These are phyloP conservation scores for Dendrolimus kikuchii DNA, from an alignment of 1,140 invertebrate genomes.

Conservation along the genomic window DNA sequence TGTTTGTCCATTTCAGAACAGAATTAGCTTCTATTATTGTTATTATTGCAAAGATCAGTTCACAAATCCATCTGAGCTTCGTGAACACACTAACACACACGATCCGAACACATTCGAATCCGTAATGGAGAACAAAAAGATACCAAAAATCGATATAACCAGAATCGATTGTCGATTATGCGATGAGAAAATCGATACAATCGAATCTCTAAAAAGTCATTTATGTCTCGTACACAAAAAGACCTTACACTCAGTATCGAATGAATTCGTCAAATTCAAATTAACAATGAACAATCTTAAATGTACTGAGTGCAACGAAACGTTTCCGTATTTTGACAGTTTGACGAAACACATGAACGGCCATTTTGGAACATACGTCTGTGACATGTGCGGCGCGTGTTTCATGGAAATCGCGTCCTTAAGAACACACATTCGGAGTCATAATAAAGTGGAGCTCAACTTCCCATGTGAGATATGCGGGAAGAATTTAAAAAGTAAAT, in stretches of 20 bases:
- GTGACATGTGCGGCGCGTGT: constrained; percentile 54
- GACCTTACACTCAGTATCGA: constrained; percentile 19
- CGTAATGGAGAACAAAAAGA: constrained; percentile 49
- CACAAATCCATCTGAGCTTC: constrained; percentile 41
- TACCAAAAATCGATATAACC: constrained; percentile 59
- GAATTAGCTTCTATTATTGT: constrained; percentile 55
- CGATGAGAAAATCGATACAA: constrained; percentile 41
- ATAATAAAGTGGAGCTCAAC: constrained; percentile 45
- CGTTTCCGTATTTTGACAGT: constrained; percentile 47
- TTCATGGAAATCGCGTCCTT: constrained; percentile 47
- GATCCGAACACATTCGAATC: constrained; percentile 42
- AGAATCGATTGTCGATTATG: constrained; percentile 56
- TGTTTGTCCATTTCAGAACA: constrained; percentile 49
- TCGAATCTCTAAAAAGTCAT: constrained; percentile 41
- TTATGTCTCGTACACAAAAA: constrained; percentile 31
- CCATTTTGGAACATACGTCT: constrained; percentile 53
- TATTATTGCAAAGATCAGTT: constrained; percentile 57
- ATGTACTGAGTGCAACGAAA: constrained; percentile 31
- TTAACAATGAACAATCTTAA: constrained; percentile 24
- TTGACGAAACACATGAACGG: constrained; percentile 58
- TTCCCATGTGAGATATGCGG: constrained; percentile 56
- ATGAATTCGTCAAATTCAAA: constrained; percentile 36
- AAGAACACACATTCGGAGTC: constrained; percentile 44
- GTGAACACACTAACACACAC: constrained; percentile 51
- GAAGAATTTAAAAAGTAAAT: constrained; percentile 56